Evolutionary conservation across 2,113 vertebrate genomes (phyloP).

Genomic region (Eleginops maclovinus): DNA sequence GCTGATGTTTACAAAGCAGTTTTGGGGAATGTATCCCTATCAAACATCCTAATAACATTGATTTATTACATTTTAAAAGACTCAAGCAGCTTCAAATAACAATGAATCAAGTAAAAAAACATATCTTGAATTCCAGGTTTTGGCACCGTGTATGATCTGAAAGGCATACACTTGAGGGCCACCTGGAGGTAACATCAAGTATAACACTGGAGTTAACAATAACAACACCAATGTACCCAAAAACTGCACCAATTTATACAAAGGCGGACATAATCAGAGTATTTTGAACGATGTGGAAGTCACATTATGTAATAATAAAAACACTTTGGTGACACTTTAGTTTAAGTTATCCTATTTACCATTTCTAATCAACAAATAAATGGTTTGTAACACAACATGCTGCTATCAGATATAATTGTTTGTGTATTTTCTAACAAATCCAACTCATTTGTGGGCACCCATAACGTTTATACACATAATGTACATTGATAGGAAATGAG

Average conservation of each 20-base stretch:
- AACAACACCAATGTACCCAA: neutral
- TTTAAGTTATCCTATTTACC: neutral
- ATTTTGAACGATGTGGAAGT: neutral
- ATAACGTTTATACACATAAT: neutral
- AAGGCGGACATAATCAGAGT: neutral
- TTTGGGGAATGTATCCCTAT: neutral
- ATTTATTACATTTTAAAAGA: neutral
- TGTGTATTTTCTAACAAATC: neutral
- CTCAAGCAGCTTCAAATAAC: neutral
- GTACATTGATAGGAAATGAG: neutral
- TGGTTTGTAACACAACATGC: too few species aligned
- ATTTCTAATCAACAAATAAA: neutral
- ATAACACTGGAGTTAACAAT: neutral
- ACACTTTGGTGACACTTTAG: neutral
- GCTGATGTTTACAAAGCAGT: neutral
- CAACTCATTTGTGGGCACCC: neutral
- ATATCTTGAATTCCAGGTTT: neutral
- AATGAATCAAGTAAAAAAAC: neutral
- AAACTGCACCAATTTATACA: neutral
- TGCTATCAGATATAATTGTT: neutral
- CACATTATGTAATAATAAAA: neutral
- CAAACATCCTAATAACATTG: neutral
- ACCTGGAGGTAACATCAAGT: conserved; percentile 4
- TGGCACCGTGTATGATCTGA: neutral
- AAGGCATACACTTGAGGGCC: neutral